Evolutionary conservation across 1,140 invertebrate species (phyloP).

Genomic region (Pomacea maculata): DNA sequence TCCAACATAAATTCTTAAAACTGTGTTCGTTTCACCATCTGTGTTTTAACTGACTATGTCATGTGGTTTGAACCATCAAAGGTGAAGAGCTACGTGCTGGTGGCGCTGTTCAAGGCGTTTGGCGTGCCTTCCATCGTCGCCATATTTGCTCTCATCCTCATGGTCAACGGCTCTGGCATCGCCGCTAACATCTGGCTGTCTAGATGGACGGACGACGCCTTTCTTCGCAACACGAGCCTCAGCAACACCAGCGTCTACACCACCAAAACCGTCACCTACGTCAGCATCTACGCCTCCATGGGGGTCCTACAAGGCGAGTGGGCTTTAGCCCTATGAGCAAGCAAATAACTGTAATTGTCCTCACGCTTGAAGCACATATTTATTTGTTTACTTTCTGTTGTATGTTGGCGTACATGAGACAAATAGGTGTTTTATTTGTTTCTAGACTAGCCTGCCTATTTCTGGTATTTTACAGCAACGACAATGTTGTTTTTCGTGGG

Average conservation of each 20-base stretch:
- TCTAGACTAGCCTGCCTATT: neutral
- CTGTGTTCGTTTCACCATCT: too few relatives aligned
- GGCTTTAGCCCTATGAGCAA: neutral
- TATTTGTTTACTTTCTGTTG: too few relatives aligned
- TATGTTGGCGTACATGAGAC: too few relatives aligned
- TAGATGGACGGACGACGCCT: slow-evolving; percentile 30
- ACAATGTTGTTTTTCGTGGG: neutral
- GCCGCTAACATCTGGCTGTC: slow-evolving; percentile 28
- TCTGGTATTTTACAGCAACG: neutral
- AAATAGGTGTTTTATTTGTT: neutral
- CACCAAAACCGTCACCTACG: slow-evolving; percentile 21
- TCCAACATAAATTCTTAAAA: too few relatives aligned
- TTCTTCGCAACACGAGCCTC: slow-evolving; percentile 20
- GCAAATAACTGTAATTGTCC: neutral
- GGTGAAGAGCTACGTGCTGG: slow-evolving; percentile 87
- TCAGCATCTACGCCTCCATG: slow-evolving; percentile 26
- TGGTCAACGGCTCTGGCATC: slow-evolving; percentile 67
- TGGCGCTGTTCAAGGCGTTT: slow-evolving; percentile 87
- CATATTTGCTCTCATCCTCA: slow-evolving; percentile 81
- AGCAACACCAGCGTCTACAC: slow-evolving; percentile 9
- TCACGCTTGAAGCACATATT: too few relatives aligned
- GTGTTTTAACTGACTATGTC: too few relatives aligned
- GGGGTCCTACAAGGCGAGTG: slow-evolving; percentile 29
- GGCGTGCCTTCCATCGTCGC: slow-evolving; percentile 77
- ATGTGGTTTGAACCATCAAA: slow-evolving; percentile 46